Percentiles rank a stretch among this genome's conserved stretches.
Conservation (phyloP, 2,888 invertebrate genomes). For the Taenaris catops region DNA sequence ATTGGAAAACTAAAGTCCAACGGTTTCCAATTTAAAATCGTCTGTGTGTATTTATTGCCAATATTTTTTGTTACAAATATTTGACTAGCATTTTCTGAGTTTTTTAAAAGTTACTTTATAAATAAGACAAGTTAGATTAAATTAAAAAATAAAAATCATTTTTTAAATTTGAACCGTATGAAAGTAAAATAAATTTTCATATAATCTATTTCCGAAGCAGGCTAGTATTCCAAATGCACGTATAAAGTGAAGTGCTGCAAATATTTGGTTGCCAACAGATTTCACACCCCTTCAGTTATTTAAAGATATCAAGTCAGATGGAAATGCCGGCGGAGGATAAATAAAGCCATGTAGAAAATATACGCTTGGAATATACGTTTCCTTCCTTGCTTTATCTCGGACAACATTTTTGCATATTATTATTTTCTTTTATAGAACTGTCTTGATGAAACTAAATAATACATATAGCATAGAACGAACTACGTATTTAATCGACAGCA, state of each 20-base stretch:
- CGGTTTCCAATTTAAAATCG: background rate
- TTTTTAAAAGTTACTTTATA: no score
- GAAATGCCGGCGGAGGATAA: conserved; percentile 6
- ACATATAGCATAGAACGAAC: no score
- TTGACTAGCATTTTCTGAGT: background rate
- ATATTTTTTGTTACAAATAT: background rate
- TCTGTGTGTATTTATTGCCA: background rate
- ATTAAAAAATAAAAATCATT: no score
- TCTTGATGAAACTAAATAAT: no score
- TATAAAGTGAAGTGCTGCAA: conserved; percentile 7
- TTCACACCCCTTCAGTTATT: conserved; percentile 8
- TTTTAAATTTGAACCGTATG: no score
- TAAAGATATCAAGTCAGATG: conserved; percentile 5
- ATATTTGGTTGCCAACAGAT: conserved; percentile 12
- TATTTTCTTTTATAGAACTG: no score
- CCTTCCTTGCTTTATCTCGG: no score
- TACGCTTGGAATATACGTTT: background rate
- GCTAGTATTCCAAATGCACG: conserved; percentile 7
- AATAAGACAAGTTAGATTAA: no score
- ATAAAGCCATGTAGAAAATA: conserved; percentile 4
- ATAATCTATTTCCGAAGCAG: conserved; percentile 4
- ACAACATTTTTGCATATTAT: background rate
- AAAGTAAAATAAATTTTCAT: conserved; percentile 1
- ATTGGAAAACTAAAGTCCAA: background rate
- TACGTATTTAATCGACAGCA: no score